Conservation (phyloP, 2,113 vertebrate genomes). For the Trogon melanurus region DNA sequence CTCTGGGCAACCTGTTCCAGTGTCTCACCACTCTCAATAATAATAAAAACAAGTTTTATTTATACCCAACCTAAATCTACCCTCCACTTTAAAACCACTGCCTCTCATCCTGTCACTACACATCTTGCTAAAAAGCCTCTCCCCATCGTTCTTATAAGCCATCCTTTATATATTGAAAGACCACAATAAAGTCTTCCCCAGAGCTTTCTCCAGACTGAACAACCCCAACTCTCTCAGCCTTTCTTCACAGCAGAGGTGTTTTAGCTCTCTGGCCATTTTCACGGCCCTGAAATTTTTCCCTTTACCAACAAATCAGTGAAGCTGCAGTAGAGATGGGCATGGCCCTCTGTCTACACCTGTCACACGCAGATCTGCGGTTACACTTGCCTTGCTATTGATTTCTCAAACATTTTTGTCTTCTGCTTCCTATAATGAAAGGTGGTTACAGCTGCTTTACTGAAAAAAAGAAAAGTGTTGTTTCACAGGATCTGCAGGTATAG, state of each 20-base stretch:
- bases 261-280: background rate
- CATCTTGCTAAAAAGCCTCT: background rate
- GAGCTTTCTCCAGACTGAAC: background rate
- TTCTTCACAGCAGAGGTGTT: background rate
- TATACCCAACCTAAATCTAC: background rate
- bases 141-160: background rate
- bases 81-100: background rate
- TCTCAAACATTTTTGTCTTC: background rate
- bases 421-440: background rate
- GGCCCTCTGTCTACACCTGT: background rate
- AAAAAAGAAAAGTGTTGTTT: background rate
- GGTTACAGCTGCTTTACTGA: background rate
- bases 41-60: no score
- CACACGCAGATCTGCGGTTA: background rate
- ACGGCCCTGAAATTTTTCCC: background rate
- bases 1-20: background rate
- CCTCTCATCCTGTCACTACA: background rate
- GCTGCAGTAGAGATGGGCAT: background rate
- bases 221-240: background rate
- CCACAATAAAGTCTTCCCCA: fast-evolving
- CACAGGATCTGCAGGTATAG: background rate
- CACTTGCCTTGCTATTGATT: background rate
- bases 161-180: background rate
- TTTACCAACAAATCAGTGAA: background rate
- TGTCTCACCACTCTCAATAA: no score